Conservation (phyloP, 2,113 vertebrate species). For the Phyllostomus hastatus region DNA sequence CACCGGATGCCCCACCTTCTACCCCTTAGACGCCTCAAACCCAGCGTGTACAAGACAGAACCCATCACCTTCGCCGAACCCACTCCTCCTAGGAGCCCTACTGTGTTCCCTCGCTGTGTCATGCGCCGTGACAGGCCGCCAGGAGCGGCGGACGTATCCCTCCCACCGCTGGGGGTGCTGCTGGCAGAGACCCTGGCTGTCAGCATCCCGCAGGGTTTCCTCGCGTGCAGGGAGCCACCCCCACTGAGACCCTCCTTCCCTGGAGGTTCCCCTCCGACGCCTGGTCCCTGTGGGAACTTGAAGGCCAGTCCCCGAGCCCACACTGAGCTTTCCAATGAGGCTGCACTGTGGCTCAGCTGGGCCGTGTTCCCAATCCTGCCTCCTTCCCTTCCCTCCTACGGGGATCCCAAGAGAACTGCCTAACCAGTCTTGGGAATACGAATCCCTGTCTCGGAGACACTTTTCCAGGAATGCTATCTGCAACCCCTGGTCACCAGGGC, state of each 20-base stretch:
- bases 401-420: neutral
- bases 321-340: neutral
- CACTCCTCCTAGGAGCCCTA: neutral
- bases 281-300: fast-evolving
- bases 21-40: neutral
- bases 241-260: neutral
- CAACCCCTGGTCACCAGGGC: neutral
- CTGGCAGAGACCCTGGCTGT: neutral
- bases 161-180: no score
- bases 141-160: neutral
- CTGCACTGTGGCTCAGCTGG: neutral
- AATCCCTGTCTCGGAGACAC: neutral
- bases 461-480: neutral
- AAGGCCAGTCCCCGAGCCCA: neutral
- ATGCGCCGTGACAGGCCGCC: fast-evolving
- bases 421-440: neutral
- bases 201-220: neutral
- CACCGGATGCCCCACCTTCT: neutral
- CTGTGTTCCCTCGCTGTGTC: neutral
- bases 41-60: neutral
- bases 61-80: neutral
- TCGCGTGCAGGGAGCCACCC: neutral
- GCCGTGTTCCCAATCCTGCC: neutral
- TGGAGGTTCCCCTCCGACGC: neutral
- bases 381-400: neutral